Evolutionary conservation across 2,888 invertebrate species (phyloP).

Genomic region (Oscheius sp.): DNA sequence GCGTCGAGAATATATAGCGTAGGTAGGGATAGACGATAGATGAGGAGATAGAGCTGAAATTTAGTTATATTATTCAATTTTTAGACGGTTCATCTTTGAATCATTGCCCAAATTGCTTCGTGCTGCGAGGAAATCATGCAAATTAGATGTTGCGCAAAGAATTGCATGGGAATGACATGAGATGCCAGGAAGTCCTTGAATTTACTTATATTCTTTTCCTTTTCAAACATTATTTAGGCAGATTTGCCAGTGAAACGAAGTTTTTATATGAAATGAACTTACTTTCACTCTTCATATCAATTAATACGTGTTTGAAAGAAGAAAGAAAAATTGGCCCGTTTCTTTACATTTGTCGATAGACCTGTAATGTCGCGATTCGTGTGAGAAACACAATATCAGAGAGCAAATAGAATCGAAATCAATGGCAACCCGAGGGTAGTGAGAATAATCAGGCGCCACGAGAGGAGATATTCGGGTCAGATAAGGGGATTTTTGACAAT

Average conservation of each 20-base stretch:
- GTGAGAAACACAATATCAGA: constrained; percentile 15
- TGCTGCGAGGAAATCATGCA: constrained; percentile 3
- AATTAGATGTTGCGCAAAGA: constrained; percentile 11
- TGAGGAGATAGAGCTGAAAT: constrained; percentile 26
- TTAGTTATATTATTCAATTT: neutral
- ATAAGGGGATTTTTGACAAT: constrained; percentile 20
- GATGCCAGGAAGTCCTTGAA: too few relatives aligned
- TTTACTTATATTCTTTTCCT: too few relatives aligned
- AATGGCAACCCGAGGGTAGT: constrained; percentile 4
- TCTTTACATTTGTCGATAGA: constrained; percentile 12
- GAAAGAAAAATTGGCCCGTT: constrained; percentile 1
- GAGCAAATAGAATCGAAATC: constrained; percentile 21
- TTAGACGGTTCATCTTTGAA: neutral
- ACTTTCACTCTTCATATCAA: constrained; percentile 21
- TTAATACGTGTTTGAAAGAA: too few relatives aligned
- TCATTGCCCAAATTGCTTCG: neutral
- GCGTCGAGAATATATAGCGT: constrained; percentile 24
- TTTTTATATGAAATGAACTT: too few relatives aligned
- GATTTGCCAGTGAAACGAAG: too few relatives aligned
- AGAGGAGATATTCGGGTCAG: constrained; percentile 21
- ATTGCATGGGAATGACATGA: too few relatives aligned
- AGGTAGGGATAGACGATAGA: constrained; percentile 18
- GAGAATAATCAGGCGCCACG: constrained; percentile 18
- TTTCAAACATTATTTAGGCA: too few relatives aligned
- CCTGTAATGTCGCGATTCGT: neutral